These are phyloP conservation scores for Tenthredo distinguenda DNA, from an alignment of 2,888 invertebrate species.

Conservation along the genomic window DNA sequence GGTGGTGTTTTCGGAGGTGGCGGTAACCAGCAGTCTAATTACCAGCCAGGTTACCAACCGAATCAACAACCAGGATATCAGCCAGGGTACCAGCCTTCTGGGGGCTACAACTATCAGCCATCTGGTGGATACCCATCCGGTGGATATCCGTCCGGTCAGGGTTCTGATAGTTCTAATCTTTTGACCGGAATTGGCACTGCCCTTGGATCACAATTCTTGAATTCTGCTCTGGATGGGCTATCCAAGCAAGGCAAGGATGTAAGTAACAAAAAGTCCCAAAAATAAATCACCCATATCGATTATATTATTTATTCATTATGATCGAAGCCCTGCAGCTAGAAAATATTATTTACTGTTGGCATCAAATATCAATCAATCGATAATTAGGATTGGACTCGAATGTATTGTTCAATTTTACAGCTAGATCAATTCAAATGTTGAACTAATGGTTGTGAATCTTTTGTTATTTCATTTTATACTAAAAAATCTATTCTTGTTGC, in stretches of 20 bases:
- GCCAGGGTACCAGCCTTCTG: conserved; percentile 55
- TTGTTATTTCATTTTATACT: conserved; percentile 21
- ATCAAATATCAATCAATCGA: neutral
- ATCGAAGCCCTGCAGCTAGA: neutral
- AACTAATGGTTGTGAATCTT: conserved; percentile 2
- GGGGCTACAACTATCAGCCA: conserved; percentile 55
- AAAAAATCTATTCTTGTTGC: conserved; percentile 1
- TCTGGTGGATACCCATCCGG: conserved; percentile 64
- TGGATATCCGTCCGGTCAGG: conserved; percentile 62
- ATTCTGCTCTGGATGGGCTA: conserved; percentile 72
- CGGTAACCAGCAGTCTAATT: conserved; percentile 63
- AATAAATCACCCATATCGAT: neutral
- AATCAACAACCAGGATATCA: conserved; percentile 72
- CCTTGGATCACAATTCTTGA: conserved; percentile 69
- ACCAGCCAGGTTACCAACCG: conserved; percentile 54
- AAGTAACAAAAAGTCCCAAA: conserved; percentile 60
- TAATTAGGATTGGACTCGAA: neutral
- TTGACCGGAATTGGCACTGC: conserved; percentile 71
- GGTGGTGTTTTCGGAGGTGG: conserved; percentile 73
- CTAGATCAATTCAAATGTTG: neutral
- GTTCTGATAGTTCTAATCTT: conserved; percentile 64
- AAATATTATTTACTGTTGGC: neutral
- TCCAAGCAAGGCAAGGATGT: conserved; percentile 70
- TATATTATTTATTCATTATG: neutral
- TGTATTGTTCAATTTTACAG: neutral